Percentiles rank a stretch among this genome's conserved stretches.
Evolutionary conservation across 2,888 invertebrate genomes (phyloP).

Genomic region (Congeria kusceri): DNA sequence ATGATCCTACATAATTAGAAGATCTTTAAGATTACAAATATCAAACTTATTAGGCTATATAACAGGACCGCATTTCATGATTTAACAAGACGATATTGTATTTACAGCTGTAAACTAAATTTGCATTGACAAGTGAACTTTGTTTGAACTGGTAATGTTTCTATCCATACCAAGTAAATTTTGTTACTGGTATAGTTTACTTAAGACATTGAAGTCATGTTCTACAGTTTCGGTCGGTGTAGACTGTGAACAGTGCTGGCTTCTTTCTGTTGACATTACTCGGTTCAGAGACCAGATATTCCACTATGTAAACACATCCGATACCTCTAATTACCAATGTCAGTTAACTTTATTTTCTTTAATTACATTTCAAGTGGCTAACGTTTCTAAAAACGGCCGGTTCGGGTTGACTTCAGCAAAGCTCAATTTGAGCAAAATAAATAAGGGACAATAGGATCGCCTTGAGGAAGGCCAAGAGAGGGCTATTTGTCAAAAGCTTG

Average conservation of each 20-base stretch:
- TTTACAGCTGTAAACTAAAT: too few relatives aligned
- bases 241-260: neutral
- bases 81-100: too few relatives aligned
- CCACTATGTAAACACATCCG: conserved; percentile 29
- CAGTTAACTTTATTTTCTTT: conserved; percentile 61
- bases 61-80: too few relatives aligned
- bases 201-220: neutral
- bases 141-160: too few relatives aligned
- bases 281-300: conserved; percentile 9
- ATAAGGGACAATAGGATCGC: conserved; percentile 45
- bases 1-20: too few relatives aligned
- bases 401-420: conserved; percentile 49
- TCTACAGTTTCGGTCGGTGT: neutral
- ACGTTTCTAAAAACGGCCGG: conserved; percentile 50
- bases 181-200: too few relatives aligned
- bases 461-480: conserved; percentile 36
- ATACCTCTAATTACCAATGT: conserved; percentile 49
- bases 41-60: too few relatives aligned
- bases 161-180: too few relatives aligned
- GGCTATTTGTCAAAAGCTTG: conserved; percentile 28
- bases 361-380: conserved; percentile 60
- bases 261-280: neutral
- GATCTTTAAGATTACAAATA: too few relatives aligned
- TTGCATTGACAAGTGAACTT: too few relatives aligned
- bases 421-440: conserved; percentile 59